Conservation (phyloP, 2,797 vertebrate genomes). For the Lacerta viridis region DNA sequence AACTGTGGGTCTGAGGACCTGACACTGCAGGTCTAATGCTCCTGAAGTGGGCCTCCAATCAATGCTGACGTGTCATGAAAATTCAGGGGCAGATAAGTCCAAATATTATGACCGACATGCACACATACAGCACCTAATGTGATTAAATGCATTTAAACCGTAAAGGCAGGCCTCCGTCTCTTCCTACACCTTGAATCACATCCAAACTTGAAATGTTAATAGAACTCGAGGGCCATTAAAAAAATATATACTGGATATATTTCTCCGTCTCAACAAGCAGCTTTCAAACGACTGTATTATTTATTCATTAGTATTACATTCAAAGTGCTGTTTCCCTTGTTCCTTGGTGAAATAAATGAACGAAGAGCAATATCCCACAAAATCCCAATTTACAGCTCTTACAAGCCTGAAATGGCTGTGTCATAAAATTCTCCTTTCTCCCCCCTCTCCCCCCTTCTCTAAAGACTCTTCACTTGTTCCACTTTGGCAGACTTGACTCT, state of each 20-base stretch:
- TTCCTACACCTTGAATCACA: neutral
- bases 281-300: constrained; percentile 68
- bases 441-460: neutral
- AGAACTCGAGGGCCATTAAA: constrained; percentile 53
- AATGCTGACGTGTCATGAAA: neutral
- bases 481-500: neutral
- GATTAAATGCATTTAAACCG: neutral
- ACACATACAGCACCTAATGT: neutral
- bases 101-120: accelerated
- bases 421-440: constrained; percentile 45
- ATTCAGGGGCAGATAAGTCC: neutral
- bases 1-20: accelerated
- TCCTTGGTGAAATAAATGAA: constrained; percentile 71
- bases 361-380: constrained; percentile 62
- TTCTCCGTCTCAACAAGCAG: constrained; percentile 55
- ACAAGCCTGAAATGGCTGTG: constrained; percentile 40
- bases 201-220: neutral
- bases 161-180: neutral
- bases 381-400: constrained; percentile 61
- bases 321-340: constrained; percentile 60
- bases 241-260: constrained; percentile 48
- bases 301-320: constrained; percentile 71
- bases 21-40: too few species aligned
- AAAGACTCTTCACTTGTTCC: constrained; percentile 19
- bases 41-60: neutral